phyloP scores from a whole-genome alignment of 2,888 invertebrate species.

The Scaptomyza reducta region DNA sequence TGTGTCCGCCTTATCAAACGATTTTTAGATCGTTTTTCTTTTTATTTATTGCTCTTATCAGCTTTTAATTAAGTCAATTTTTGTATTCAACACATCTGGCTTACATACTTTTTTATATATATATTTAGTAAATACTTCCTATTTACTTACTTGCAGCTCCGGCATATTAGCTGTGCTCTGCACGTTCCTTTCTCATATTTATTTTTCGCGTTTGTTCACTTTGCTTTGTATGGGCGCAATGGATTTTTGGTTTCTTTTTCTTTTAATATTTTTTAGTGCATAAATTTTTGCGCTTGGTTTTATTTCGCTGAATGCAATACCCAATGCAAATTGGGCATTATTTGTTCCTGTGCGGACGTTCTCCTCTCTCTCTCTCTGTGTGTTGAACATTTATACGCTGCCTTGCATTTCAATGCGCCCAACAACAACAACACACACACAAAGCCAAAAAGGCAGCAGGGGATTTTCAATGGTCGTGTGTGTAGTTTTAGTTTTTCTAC shows the following conservation, averaged over 20 bases:
- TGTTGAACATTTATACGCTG: slow-evolving; percentile 75
- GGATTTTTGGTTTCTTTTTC: neutral
- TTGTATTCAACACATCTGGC: slow-evolving; percentile 11
- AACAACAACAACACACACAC: slow-evolving; percentile 30
- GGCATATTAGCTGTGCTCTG: slow-evolving; percentile 49
- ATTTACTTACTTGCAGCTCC: slow-evolving; percentile 47
- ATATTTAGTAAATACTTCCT: slow-evolving; percentile 57
- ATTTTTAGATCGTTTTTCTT: slow-evolving; percentile 16
- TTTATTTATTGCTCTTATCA: slow-evolving; percentile 58
- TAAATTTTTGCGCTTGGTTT: slow-evolving; percentile 46
- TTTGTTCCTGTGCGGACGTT: slow-evolving; percentile 67
- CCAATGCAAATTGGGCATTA: slow-evolving; percentile 78
- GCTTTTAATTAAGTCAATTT: slow-evolving; percentile 62
- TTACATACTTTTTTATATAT: neutral
- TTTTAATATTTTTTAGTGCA: slow-evolving; percentile 51
- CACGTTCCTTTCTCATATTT: slow-evolving; percentile 47
- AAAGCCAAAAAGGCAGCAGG: slow-evolving; percentile 52
- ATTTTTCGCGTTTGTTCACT: slow-evolving; percentile 12
- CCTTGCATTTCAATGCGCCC: slow-evolving; percentile 72
- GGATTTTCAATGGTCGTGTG: slow-evolving; percentile 63
- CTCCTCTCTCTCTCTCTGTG: slow-evolving; percentile 31
- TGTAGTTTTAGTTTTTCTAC: slow-evolving; percentile 68
- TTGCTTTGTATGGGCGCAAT: slow-evolving; percentile 23
- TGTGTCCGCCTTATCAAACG: slow-evolving; percentile 29
- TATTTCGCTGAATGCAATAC: slow-evolving; percentile 51